Evolutionary conservation across 2,797 vertebrate genomes (phyloP).

Genomic region (Philypnodon macrostomus): DNA sequence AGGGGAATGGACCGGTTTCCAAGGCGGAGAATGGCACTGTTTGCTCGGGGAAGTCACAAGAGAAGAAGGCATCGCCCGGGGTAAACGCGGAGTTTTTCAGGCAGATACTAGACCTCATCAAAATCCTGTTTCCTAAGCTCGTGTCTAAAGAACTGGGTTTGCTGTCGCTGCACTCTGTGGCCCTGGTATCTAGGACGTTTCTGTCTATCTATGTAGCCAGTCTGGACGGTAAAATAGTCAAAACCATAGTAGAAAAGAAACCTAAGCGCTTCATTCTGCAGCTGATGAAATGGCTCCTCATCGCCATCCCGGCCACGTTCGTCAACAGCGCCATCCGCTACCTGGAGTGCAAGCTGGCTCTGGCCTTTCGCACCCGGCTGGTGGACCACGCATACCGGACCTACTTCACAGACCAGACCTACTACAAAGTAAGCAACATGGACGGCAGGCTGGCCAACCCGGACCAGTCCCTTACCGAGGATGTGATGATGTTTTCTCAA

Average conservation of each 20-base stretch:
- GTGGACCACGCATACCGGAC: slow-evolving; percentile 90
- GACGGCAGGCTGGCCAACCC: slow-evolving; percentile 93
- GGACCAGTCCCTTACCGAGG: slow-evolving; percentile 96
- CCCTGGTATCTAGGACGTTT: slow-evolving; percentile 92
- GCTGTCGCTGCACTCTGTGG: slow-evolving; percentile 89
- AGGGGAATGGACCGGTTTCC: slow-evolving; percentile 6
- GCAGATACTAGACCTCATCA: slow-evolving; percentile 87
- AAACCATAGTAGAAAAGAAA: slow-evolving; percentile 93
- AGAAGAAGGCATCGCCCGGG: slow-evolving; percentile 74
- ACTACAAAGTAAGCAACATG: slow-evolving; percentile 95
- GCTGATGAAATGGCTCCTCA: slow-evolving; percentile 92
- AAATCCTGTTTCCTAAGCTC: slow-evolving; percentile 88
- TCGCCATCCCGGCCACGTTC: slow-evolving; percentile 96
- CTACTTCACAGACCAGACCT: slow-evolving; percentile 94
- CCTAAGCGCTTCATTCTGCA: slow-evolving; percentile 86
- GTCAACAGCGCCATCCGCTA: slow-evolving; percentile 97
- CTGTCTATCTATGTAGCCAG: slow-evolving; percentile 95
- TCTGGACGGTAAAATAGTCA: slow-evolving; percentile 94
- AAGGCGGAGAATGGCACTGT: slow-evolving; percentile 63
- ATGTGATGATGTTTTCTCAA: slow-evolving; percentile 96
- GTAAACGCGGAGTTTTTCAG: slow-evolving; percentile 86
- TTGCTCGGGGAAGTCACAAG: slow-evolving; percentile 27
- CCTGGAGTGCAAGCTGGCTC: slow-evolving; percentile 92
- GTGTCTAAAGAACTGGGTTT: slow-evolving; percentile 86
- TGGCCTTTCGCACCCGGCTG: slow-evolving; percentile 93